phyloP scores from a whole-genome alignment of 1,140 invertebrate species.

The Armadillidium nasatum region DNA sequence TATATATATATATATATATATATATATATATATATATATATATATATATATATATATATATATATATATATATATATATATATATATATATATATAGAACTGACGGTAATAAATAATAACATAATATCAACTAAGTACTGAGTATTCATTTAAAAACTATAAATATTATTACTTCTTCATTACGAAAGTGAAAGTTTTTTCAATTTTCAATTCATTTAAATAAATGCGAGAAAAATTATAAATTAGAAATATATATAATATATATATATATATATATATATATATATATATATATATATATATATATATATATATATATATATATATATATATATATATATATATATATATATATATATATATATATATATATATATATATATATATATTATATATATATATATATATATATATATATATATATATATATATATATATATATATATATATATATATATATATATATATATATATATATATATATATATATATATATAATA shows the following conservation, averaged over 20 bases:
- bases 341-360: conserved; percentile 27
- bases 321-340: conserved; percentile 21
- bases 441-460: conserved; percentile 10
- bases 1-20: no score
- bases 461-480: conserved; percentile 3
- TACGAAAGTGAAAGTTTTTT: no score
- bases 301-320: conserved; percentile 15
- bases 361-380: conserved; percentile 14
- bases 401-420: conserved; percentile 19
- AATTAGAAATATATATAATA: background rate
- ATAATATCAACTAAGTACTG: no score
- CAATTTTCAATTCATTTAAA: no score
- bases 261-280: background rate
- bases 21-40: no score
- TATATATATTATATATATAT: conserved; percentile 17
- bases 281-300: conserved; percentile 25
- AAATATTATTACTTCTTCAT: no score
- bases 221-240: no score
- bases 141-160: no score
- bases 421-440: conserved; percentile 16
- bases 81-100: no score
- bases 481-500: background rate
- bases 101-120: no score
- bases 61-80: no score
- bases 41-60: no score